Conservation (phyloP, 1,140 invertebrate species). For the Ditylenchus dipsaci region DNA sequence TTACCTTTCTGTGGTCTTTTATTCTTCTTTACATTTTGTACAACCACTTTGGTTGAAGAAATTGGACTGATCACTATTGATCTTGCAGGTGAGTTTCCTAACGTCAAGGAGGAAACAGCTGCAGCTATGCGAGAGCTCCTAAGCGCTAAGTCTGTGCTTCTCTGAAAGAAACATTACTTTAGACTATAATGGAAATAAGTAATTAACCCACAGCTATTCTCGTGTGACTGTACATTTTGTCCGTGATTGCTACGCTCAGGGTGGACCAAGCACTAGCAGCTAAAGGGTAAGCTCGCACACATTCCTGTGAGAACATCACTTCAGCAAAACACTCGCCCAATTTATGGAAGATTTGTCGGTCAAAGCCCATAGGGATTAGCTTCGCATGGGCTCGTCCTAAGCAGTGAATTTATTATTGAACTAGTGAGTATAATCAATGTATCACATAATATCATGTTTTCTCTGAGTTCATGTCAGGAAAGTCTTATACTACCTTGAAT, state of each 20-base stretch:
- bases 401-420: neutral
- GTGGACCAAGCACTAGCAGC: conserved; percentile 49
- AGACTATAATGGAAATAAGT: too few relatives aligned
- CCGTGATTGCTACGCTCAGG: conserved; percentile 45
- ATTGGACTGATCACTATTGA: neutral
- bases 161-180: neutral
- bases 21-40: too few relatives aligned
- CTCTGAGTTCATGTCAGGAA: too few relatives aligned
- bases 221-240: conserved; percentile 48
- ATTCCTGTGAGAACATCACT: conserved; percentile 43
- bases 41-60: too few relatives aligned
- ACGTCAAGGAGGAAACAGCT: neutral
- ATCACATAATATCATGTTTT: too few relatives aligned
- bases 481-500: too few relatives aligned
- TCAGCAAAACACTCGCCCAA: conserved; percentile 53
- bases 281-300: conserved; percentile 53
- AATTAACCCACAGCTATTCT: conserved; percentile 15
- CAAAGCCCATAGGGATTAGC: conserved; percentile 47
- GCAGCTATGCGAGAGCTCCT: neutral
- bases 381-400: conserved; percentile 40
- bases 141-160: neutral
- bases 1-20: too few relatives aligned
- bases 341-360: conserved; percentile 45
- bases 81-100: neutral
- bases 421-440: too few relatives aligned